phyloP scores from a whole-genome alignment of 64 coral and sea anemone genomes.

The Montipora sp. region DNA sequence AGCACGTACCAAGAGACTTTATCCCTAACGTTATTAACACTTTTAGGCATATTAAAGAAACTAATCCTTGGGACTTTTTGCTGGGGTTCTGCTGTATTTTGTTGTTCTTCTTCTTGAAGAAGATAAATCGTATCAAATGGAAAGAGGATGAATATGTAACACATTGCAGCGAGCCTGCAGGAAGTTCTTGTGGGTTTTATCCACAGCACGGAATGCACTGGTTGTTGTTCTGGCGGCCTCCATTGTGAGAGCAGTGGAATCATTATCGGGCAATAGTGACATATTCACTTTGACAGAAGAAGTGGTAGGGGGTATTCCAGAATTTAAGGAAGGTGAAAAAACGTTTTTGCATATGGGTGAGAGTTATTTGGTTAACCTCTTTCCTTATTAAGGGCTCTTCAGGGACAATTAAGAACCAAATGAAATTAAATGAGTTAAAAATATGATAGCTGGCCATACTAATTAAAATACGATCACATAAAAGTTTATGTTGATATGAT shows the following conservation, averaged over 20 bases:
- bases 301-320: slow-evolving; percentile 68
- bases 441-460: no score
- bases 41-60: slow-evolving; percentile 78
- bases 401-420: no score
- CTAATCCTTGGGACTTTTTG: slow-evolving; percentile 80
- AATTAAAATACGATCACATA: no score
- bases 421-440: no score
- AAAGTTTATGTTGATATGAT: no score
- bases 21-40: slow-evolving; percentile 65
- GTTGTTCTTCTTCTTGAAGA: slow-evolving; percentile 64
- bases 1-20: slow-evolving; percentile 68
- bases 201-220: slow-evolving; percentile 83
- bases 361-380: no score
- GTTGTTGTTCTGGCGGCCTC: slow-evolving; percentile 73
- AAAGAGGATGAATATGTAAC: slow-evolving; percentile 58
- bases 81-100: slow-evolving; percentile 78
- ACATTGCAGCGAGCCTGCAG: slow-evolving; percentile 67
- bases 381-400: no score
- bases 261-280: background rate
- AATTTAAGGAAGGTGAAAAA: slow-evolving; percentile 64
- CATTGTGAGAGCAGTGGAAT: slow-evolving; percentile 62
- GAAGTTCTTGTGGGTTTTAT: slow-evolving; percentile 81
- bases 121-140: slow-evolving; percentile 78
- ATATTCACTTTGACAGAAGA: slow-evolving; percentile 61
- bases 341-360: background rate